Evolutionary conservation across 2,888 invertebrate genomes (phyloP), one percentile per base, ranked within the genome.

Genomic region (Ctena decussata): DNA sequence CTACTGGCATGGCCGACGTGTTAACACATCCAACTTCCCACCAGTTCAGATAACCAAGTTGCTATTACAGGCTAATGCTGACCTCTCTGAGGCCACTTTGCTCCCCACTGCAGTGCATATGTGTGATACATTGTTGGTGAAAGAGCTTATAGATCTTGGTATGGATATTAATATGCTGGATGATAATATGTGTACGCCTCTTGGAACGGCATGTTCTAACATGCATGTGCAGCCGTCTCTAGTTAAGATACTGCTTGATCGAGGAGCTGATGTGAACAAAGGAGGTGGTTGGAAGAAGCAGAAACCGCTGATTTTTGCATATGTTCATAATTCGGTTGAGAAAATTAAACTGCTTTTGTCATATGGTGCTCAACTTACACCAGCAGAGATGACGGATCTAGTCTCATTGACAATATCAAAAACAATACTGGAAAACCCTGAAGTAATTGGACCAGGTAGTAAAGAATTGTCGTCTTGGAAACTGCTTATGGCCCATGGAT

Each of bases 81-180:
- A 93, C 76, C 87, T 91, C 0, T 89, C 89, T 35, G 91, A 93
- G 30, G 93, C 93, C n/a, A 94, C 94, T 0, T 84, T 93, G 32
- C 84, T 94, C 18, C 94, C 94, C 0, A 89, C 93, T 12, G 94
- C 93, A 21, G 93, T 94, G 0, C 92, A 93, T 76, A 91, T 92
- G 41, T 91, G 93, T 32, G 92, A 93, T 53, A 83, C 87, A 15
- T 87, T 89, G 57, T 85, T 92, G 18, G 93, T 94, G 6, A 87
- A 90, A 77, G 93, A 94, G 70, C 85, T 94, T 8, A 81, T 94
- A 39, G 90, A 91, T 37, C 85, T 93, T 18, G 94, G 94, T 3
- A 94, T 94, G 94, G 92, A 94, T 82, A 92, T 94, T 3, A 94
- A 94, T 78, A 92, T 93, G 92, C 82, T 93, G 76, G 94, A 94